Percentiles rank a stretch among this genome's conserved stretches.
phyloP scores from a whole-genome alignment of 2,113 vertebrate species.

The Pituophis catenifer region DNA sequence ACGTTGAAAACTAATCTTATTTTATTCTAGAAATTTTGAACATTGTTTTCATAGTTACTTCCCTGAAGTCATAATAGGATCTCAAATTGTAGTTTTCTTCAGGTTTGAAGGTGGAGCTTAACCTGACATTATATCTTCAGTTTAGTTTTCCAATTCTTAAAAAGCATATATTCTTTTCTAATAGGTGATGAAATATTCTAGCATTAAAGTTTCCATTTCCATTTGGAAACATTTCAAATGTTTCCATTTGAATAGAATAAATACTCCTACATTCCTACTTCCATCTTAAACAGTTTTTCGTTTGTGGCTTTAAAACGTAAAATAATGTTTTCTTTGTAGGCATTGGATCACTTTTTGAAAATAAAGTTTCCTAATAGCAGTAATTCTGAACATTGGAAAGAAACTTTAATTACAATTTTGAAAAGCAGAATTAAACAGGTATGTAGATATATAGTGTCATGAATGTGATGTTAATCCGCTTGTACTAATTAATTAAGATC shows the following conservation, averaged over 20 bases:
- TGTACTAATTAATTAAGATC: neutral
- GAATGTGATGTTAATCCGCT: neutral
- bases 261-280: neutral
- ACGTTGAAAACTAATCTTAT: neutral
- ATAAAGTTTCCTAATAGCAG: slow-evolving; percentile 71
- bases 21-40: neutral
- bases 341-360: slow-evolving; percentile 77
- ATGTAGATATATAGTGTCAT: neutral
- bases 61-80: neutral
- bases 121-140: neutral
- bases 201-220: neutral
- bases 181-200: neutral
- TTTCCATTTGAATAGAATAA: neutral
- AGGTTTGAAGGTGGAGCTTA: neutral
- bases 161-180: neutral
- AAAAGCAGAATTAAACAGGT: slow-evolving; percentile 75
- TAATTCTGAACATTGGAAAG: slow-evolving; percentile 73
- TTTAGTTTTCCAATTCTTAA: neutral
- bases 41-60: neutral
- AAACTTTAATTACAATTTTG: slow-evolving; percentile 73
- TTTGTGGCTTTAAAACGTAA: neutral
- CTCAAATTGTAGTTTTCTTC: neutral
- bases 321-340: slow-evolving; percentile 57
- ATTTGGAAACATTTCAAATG: neutral
- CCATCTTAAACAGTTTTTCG: neutral